These are phyloP conservation scores for Onchidella celtica DNA, from an alignment of 2,888 invertebrate genomes.

Conservation along the genomic window DNA sequence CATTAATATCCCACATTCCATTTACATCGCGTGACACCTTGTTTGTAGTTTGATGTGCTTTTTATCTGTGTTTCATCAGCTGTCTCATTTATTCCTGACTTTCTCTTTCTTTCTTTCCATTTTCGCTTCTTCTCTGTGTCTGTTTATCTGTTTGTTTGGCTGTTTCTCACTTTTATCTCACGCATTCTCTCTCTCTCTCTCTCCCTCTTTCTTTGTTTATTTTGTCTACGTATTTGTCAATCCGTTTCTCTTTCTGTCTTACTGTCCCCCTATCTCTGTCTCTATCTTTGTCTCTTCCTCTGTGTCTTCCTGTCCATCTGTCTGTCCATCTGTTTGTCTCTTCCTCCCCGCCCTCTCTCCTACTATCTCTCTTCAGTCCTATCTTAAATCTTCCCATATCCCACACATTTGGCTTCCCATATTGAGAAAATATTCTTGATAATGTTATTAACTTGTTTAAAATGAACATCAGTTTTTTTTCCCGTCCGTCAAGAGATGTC, in stretches of 20 bases:
- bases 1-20: not conserved
- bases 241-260: conserved; percentile 15
- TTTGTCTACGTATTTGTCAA: no score
- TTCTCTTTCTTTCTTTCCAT: not conserved
- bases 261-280: not conserved
- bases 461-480: no score
- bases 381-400: not conserved
- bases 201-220: not conserved
- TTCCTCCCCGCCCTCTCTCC: not conserved
- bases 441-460: no score
- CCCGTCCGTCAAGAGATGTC: no score
- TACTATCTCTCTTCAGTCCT: not conserved
- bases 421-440: not conserved
- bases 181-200: not conserved
- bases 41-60: not conserved
- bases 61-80: not conserved
- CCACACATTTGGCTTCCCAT: not conserved
- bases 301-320: not conserved
- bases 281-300: conserved; percentile 18
- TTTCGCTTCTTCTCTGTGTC: conserved; percentile 12
- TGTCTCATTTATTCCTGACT: not conserved
- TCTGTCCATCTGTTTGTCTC: not conserved
- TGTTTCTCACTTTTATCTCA: not conserved
- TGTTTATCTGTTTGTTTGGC: not conserved
- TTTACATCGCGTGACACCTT: not conserved